phyloP scores from a whole-genome alignment of 1,140 invertebrate genomes.

The Laupala kohalensis region DNA sequence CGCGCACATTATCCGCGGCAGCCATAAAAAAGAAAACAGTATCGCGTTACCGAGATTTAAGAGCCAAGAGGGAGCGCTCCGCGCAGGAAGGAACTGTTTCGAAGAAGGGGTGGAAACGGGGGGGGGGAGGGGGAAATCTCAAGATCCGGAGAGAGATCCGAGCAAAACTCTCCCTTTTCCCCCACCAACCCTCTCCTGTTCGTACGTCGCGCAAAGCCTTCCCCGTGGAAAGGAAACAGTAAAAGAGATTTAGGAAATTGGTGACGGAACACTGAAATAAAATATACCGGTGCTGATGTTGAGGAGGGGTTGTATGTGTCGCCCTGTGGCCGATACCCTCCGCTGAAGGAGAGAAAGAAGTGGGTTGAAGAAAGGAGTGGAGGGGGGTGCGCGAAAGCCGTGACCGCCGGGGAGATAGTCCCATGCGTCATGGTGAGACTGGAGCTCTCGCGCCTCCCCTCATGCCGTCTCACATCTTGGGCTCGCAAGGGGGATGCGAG shows the following conservation, averaged over 20 bases:
- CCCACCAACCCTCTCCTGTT: too few species aligned
- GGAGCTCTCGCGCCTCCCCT: too few species aligned
- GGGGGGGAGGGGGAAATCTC: neutral
- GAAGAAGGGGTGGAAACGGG: neutral
- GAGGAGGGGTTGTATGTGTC: neutral
- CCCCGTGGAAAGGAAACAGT: slow-evolving; percentile 7
- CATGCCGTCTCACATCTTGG: too few species aligned
- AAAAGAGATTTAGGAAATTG: slow-evolving; percentile 13
- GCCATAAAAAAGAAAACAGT: neutral
- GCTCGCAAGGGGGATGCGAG: too few species aligned
- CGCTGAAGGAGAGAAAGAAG: neutral
- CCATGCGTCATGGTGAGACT: too few species aligned
- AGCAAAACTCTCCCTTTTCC: too few species aligned
- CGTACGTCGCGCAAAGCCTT: too few species aligned
- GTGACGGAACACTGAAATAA: slow-evolving; percentile 10
- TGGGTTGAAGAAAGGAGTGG: neutral
- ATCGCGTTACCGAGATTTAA: neutral
- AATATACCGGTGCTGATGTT: neutral
- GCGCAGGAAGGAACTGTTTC: neutral
- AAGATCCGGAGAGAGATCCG: neutral
- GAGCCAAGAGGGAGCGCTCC: too few species aligned
- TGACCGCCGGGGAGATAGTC: too few species aligned
- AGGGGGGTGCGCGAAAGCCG: too few species aligned
- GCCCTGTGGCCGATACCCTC: too few species aligned
- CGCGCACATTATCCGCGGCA: neutral